Base-by-base conservation (phyloP, 2,888 invertebrate species). In the Drosophila hawaiiensis region DNA sequence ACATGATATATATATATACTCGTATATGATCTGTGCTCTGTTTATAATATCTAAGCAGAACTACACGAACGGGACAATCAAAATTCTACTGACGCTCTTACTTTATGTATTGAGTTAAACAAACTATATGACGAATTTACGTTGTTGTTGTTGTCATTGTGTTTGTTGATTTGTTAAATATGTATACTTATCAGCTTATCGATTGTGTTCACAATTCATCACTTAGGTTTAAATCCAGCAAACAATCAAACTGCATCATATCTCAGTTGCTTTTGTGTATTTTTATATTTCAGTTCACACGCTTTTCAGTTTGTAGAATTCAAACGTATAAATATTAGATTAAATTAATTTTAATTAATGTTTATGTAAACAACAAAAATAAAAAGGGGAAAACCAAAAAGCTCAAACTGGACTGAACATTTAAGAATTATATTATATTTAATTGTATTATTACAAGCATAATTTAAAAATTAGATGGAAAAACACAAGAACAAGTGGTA, bases 321-420 rank as follows among this genome's bases (percentile, higher is more conserved):
- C 74, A 84, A 72, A 70, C 65, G 28, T 83, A 82, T 71, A 75
- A 61, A 73, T 68, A 78, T 89, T 89, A 87, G 84, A 76, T 82
- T 77, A 80, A 86, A 73, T 84, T 89, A 78, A 82, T 80, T 86
- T 89, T 73, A 82, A 87, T 84, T 85, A 86, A 81, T 55, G 37
- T 73, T 83, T 83, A 78, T 59, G 68, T 67, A 59, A 76, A 73
- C 72, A 69, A 83, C 58, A 73, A 80, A 75, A 78, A 59, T 53
- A 43, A 71, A 74, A 89, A 80, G 69, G 88, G 91, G 90, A 73
- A 88, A 88, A 88, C 72, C 76, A 64, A 84, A 88, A 88, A 91
- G 91, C 91, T 92, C 91, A 92, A 92, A 91, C 89, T 91, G 87
- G 92, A 92, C 91, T 92, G 91, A 91, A 90, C 90, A 90, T 84